Conservation (phyloP, 2,797 vertebrate genomes). For the Eospalax fontanierii region DNA sequence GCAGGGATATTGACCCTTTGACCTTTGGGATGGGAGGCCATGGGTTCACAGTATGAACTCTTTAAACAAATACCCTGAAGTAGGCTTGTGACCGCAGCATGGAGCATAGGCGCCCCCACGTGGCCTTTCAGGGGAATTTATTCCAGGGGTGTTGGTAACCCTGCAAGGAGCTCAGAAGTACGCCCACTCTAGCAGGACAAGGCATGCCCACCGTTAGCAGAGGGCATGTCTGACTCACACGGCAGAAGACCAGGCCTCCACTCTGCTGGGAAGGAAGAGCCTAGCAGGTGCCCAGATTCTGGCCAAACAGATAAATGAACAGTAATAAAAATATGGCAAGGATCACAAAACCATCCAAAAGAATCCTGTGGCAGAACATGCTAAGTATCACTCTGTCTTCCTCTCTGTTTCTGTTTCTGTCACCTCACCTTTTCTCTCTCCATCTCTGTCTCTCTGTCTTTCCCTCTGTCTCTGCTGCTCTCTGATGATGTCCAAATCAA, state of each 20-base stretch:
- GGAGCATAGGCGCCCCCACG: slow-evolving; percentile 77
- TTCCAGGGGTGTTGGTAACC: too few relatives aligned
- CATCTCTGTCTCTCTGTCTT: neutral
- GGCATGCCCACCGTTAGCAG: neutral
- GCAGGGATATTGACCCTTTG: neutral
- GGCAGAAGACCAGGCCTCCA: neutral
- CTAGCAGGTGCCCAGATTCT: neutral
- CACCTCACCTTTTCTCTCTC: neutral
- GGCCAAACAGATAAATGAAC: neutral
- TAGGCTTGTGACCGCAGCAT: neutral
- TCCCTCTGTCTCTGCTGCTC: neutral
- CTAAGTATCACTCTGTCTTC: neutral
- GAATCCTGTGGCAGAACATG: neutral
- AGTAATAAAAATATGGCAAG: neutral
- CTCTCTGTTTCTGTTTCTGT: neutral
- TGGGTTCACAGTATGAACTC: neutral
- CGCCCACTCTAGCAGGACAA: too few relatives aligned
- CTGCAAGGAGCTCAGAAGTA: neutral
- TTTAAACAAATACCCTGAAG: neutral
- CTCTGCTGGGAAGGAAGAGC: neutral
- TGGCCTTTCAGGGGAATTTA: fast-evolving
- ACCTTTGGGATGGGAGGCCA: neutral
- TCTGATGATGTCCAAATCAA: neutral
- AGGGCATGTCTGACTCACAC: neutral
- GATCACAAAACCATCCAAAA: neutral